Evolutionary conservation across 2,888 invertebrate species (phyloP), one percentile per base, ranked within the genome.

Genomic region (Perizoma flavofasciatum): DNA sequence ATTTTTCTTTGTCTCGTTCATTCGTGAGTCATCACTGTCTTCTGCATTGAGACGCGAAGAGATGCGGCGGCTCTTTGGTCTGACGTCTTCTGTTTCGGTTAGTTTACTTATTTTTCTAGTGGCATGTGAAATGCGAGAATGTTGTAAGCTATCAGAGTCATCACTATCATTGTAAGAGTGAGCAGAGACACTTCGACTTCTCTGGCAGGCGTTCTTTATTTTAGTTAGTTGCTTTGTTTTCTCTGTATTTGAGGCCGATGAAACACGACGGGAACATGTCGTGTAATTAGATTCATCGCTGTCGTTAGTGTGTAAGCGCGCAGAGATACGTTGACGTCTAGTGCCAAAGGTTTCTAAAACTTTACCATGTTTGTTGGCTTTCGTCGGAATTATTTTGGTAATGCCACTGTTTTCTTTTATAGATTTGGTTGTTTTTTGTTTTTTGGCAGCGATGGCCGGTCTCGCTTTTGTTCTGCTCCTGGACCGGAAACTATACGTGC

Each of bases 61-160:
- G 8, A 49, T 10, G 11, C 57, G 47, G 8, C 22, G 22, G 40
- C 51, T 57, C 51, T 35, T 51, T 51, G 46, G 37, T 6, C 41
- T 6, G 5, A 35, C 43, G 7, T 39, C 47, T 48, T 43, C 47
- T 37, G 10, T 49, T 34, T 34, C 35, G 0, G 8, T 45, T 11
- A 40, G 33, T 35, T 49, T 39, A 5, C 32, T 49, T 32, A 11
- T 22, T 49, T 35, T 49, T 9, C 9, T 35, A 39, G 48, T 33
- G 33, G 32, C 5, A 0, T 22, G 3, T 50, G 22, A 11, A 41
- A 33, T 35, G 4, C 22, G 22, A 22, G 33, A 43, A 4, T 9
- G 10, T 35, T 35, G 22, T 6, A 6, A 46, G 46, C 6, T 5
- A 45, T 40, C 32, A 41, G 34, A n/a, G 1, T 47, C 46, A 11